Base-by-base conservation (phyloP, 2,797 vertebrate genomes). In the Acanthopagrus latus region DNA sequence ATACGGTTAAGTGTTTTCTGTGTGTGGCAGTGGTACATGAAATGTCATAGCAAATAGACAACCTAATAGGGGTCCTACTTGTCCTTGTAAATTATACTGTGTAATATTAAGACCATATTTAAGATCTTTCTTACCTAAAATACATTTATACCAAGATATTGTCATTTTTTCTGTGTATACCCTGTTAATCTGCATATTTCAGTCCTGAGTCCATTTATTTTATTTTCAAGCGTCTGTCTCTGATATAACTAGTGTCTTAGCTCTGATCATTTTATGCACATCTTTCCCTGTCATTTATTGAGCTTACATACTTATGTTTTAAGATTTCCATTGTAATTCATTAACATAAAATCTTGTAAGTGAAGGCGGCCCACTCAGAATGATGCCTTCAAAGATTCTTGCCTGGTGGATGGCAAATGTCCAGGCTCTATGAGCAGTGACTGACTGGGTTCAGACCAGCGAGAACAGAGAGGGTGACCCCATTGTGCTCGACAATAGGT, bases 401-500 rank as follows among this genome's bases (percentile, higher is more conserved):
- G 85, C 68, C 63, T 80, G 51, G 70, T 82, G 41, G 83, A 69
- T 91, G 84, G 79, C 69, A 47, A 47, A 63, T 57, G 44, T 86
- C 83, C 85, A 86, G 62, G 72, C 74, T 79, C 76, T 80, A 48
- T 73, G 80, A 80, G 77, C 83, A 89, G 83, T 87, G 89, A 91
- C 87, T 73, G 80, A 85, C 90, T 91, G 86, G 88, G 90, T 92
- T 92, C 89, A 92, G 90, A 87, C 84, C 92, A 85, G 84, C 25
- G 58, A 86, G 83, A 92, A 89, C 89, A 88, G 85, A 90, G 87
- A 92, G 85, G 91, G 89, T 93, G 94, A 94, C 94, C 95, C 91
- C 90, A 93, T 94, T 94, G 92, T 92, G 86, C 83, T 79, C 46
- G 18, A 96, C 94, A 96, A 94, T 92, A 90, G 74, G n/a, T 62